Conservation (phyloP, 2,113 vertebrate species). For the Lepus europaeus region DNA sequence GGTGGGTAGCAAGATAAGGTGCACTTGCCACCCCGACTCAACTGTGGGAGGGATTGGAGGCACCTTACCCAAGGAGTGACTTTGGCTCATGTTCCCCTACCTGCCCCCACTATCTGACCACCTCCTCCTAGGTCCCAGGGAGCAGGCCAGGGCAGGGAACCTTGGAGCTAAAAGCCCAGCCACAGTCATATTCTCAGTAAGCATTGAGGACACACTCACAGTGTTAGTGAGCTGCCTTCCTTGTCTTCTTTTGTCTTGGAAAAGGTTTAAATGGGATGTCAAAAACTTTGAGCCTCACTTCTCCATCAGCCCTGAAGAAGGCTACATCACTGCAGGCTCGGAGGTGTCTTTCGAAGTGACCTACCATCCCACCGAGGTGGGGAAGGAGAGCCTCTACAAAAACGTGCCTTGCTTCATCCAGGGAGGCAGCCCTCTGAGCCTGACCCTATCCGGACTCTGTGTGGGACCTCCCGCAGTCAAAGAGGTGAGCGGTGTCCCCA, state of each 20-base stretch:
- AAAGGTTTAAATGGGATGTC: slow-evolving; percentile 93
- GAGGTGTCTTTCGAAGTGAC: slow-evolving; percentile 89
- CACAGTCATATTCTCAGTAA: not conserved
- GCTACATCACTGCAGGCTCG: slow-evolving; percentile 90
- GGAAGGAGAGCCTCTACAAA: slow-evolving; percentile 86
- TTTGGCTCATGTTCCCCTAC: too few species aligned
- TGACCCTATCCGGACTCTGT: slow-evolving; percentile 91
- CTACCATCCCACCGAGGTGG: slow-evolving; percentile 89
- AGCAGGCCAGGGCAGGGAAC: not conserved
- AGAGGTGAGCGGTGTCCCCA: slow-evolving; percentile 87
- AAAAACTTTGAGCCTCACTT: slow-evolving; percentile 88
- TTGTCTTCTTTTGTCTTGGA: slow-evolving; percentile 66
- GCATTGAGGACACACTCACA: not conserved
- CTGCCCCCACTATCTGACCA: not conserved
- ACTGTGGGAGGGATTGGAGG: not conserved
- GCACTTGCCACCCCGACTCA: not conserved
- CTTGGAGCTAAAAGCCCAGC: not conserved
- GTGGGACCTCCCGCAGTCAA: slow-evolving; percentile 83
- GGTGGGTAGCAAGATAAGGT: not conserved
- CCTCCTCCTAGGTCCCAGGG: not conserved
- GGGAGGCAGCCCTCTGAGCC: slow-evolving; percentile 84
- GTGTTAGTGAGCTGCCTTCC: not conserved
- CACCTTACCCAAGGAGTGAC: not conserved
- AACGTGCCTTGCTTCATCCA: slow-evolving; percentile 90
- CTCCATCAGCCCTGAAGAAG: slow-evolving; percentile 89